Conservation (phyloP, 2,113 vertebrate species). For the Pangasianodon gigas region DNA sequence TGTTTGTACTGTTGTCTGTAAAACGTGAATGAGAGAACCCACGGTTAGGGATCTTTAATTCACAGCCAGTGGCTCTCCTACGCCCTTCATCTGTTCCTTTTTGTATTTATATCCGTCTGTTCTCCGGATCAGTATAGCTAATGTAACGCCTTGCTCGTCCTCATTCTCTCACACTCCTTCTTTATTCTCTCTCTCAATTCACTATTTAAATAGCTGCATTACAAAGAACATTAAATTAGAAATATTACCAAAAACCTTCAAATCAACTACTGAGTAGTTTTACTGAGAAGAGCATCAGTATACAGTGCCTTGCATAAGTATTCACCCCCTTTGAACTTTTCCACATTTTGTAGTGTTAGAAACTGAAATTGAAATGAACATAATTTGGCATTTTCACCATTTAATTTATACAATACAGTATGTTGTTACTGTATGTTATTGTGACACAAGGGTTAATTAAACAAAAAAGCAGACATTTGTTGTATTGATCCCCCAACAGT, state of each 20-base stretch:
- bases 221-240: neutral
- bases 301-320: neutral
- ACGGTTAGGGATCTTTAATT: slow-evolving; percentile 18
- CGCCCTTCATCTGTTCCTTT: slow-evolving; percentile 30
- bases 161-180: neutral
- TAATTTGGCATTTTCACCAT: neutral
- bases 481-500: neutral
- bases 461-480: neutral
- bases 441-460: neutral
- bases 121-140: neutral
- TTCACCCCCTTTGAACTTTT: neutral
- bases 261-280: neutral
- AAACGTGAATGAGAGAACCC: neutral
- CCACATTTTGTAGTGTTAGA: neutral
- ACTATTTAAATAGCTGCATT: neutral
- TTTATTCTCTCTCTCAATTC: slow-evolving; percentile 1
- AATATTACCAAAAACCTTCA: neutral
- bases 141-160: slow-evolving; percentile 21
- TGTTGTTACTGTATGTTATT: neutral
- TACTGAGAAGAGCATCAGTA: neutral
- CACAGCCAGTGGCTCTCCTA: slow-evolving; percentile 41
- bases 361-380: neutral
- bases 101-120: slow-evolving; percentile 36
- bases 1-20: neutral
- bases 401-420: neutral